Conservation (phyloP, 2,113 vertebrate genomes). For the Oncorhynchus kisutch region DNA sequence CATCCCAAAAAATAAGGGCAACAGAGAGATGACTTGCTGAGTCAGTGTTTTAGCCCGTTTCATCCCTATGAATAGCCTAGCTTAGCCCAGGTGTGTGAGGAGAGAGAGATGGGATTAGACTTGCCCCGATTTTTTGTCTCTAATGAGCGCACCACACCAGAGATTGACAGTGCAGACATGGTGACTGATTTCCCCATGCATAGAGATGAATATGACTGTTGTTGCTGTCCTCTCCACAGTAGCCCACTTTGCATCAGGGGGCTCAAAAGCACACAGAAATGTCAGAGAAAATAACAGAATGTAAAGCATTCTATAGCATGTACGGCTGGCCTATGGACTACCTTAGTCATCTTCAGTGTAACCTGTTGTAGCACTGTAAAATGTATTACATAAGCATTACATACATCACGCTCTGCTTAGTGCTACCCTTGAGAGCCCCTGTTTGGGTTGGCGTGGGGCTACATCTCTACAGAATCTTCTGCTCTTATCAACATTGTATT, state of each 20-base stretch:
- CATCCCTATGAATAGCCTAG: slow-evolving; percentile 39
- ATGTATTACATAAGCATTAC: no score
- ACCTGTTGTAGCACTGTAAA: no score
- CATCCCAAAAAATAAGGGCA: no score
- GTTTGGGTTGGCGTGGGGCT: slow-evolving; percentile 7
- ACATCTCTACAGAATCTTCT: slow-evolving; percentile 38
- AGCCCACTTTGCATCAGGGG: background rate
- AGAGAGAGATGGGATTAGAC: slow-evolving; percentile 13
- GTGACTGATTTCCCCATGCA: slow-evolving; percentile 15
- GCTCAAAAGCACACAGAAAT: background rate
- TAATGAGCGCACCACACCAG: slow-evolving; percentile 1
- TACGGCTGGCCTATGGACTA: no score
- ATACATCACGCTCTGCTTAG: no score
- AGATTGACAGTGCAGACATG: slow-evolving; percentile 27
- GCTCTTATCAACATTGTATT: slow-evolving; percentile 17
- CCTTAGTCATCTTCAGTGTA: no score
- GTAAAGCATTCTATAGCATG: no score
- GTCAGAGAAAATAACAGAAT: background rate
- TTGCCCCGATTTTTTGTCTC: background rate
- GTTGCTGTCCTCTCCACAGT: background rate
- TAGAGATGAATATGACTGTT: background rate
- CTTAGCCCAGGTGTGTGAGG: slow-evolving; percentile 12
- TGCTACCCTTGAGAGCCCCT: background rate
- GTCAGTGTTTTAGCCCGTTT: slow-evolving; percentile 16
- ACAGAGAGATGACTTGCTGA: background rate